phyloP scores from a whole-genome alignment of 1,140 invertebrate genomes.

The Philaenus spumarius region DNA sequence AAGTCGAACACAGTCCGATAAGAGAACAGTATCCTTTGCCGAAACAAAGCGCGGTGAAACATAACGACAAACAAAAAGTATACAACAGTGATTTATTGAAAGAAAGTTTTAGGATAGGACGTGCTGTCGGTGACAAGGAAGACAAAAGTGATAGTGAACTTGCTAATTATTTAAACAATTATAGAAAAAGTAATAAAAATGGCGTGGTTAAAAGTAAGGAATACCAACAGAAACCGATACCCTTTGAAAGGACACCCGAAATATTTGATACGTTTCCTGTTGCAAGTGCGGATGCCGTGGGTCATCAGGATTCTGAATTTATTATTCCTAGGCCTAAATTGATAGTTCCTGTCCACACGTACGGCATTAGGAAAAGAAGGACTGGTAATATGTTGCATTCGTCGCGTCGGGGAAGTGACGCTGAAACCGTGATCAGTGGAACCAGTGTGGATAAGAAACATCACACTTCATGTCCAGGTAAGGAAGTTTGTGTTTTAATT shows the following conservation, averaged over 20 bases:
- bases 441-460: constrained; percentile 34
- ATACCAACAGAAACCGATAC: neutral
- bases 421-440: constrained; percentile 37
- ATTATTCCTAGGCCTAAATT: constrained; percentile 73
- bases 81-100: constrained; percentile 16
- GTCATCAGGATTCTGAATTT: constrained; percentile 51
- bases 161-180: neutral
- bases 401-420: constrained; percentile 41
- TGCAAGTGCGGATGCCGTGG: neutral
- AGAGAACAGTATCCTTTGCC: neutral
- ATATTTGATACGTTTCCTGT: neutral
- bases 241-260: neutral
- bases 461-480: constrained; percentile 35
- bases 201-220: neutral
- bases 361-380: constrained; percentile 64
- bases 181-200: neutral
- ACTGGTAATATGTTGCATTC: constrained; percentile 54
- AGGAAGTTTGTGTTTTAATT: too few relatives aligned
- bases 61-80: constrained; percentile 7
- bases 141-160: neutral
- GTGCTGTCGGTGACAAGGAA: neutral
- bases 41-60: too few relatives aligned
- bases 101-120: constrained; percentile 8
- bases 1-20: neutral
- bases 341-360: constrained; percentile 80